These are phyloP conservation scores for Scopus umbretta DNA, from an alignment of 2,113 vertebrate species.

Conservation along the genomic window DNA sequence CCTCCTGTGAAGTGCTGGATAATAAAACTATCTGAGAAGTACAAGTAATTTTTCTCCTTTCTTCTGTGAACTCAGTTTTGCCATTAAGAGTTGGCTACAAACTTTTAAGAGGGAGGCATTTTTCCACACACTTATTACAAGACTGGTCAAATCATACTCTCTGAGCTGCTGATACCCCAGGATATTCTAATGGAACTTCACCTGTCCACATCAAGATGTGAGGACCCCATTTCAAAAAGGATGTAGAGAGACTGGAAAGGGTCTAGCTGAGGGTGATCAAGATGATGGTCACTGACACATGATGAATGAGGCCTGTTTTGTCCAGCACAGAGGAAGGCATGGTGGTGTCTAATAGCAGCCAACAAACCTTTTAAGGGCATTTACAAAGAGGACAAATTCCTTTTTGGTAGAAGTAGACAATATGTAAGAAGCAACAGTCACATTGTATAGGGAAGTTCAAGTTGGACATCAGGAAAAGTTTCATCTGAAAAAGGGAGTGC, in stretches of 20 bases:
- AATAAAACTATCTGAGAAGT: neutral
- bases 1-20: neutral
- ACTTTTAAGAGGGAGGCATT: neutral
- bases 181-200: neutral
- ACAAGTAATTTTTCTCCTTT: too few relatives aligned
- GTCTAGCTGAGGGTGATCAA: neutral
- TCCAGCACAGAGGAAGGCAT: neutral
- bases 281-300: neutral
- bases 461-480: neutral
- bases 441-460: neutral
- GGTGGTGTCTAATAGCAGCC: neutral
- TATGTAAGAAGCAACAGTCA: neutral
- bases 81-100: neutral
- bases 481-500: too few relatives aligned
- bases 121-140: neutral
- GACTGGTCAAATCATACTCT: neutral
- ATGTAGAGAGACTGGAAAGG: too few relatives aligned
- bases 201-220: neutral
- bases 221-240: neutral
- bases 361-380: neutral
- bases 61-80: neutral
- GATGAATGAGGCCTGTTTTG: neutral
- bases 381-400: neutral
- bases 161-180: neutral
- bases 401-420: neutral